Evolutionary conservation across 2,113 vertebrate genomes (phyloP).

Genomic region (Lichenostomus cassidix): DNA sequence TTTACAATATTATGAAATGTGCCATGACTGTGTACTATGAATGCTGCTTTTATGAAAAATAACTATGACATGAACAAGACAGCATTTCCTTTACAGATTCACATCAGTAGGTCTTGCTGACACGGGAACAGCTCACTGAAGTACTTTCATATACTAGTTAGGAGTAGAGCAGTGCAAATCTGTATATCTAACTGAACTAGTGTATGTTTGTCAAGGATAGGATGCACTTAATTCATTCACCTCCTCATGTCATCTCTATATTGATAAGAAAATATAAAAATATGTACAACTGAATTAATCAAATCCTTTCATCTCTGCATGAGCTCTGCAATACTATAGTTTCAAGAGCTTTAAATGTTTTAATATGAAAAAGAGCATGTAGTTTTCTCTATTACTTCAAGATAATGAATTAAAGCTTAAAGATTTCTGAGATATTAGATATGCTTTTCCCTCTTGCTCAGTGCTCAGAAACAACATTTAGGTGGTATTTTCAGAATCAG

Average conservation of each 20-base stretch:
- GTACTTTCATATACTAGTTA: not conserved
- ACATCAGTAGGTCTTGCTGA: not conserved
- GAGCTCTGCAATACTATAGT: not conserved
- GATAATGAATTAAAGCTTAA: not conserved
- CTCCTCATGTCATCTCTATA: not conserved
- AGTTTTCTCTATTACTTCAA: not conserved
- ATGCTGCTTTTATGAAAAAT: not conserved
- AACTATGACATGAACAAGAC: not conserved
- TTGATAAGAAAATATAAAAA: not conserved
- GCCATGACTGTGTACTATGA: not conserved
- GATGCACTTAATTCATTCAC: not conserved
- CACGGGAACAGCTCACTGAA: not conserved
- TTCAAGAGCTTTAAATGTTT: not conserved
- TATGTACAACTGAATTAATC: not conserved
- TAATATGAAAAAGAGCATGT: not conserved
- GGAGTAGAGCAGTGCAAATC: not conserved
- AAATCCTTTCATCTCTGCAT: not conserved
- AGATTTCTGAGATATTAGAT: not conserved
- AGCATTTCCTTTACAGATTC: not conserved
- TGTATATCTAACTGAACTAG: not conserved
- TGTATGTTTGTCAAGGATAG: not conserved
- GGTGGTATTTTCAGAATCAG: not conserved
- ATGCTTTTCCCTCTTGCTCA: not conserved
- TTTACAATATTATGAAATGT: not conserved
- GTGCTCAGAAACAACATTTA: not conserved